phyloP scores from a whole-genome alignment of 2,797 vertebrate genomes.

The Gobio occitaniae region DNA sequence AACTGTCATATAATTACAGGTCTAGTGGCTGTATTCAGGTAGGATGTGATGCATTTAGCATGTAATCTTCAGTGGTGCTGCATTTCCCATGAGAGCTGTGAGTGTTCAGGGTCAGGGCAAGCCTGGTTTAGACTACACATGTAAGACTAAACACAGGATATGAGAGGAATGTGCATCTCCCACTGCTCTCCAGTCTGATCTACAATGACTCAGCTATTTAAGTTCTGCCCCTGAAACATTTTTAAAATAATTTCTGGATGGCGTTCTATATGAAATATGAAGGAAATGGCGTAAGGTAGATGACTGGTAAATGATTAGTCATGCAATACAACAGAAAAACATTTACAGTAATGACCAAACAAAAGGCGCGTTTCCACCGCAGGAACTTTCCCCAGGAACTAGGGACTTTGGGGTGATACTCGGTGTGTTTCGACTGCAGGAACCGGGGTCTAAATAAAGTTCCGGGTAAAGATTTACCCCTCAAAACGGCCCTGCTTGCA shows the following conservation, averaged over 20 bases:
- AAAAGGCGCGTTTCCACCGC: too few species aligned
- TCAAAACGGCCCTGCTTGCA: too few species aligned
- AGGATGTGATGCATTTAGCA: constrained; percentile 29
- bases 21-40: constrained; percentile 26
- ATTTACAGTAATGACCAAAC: background rate
- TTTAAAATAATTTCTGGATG: background rate
- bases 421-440: too few species aligned
- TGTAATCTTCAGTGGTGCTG: constrained; percentile 35
- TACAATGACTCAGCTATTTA: background rate
- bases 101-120: constrained; percentile 56
- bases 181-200: background rate
- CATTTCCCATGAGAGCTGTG: constrained; percentile 36
- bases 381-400: too few species aligned
- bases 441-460: too few species aligned
- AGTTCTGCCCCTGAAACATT: background rate
- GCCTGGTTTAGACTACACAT: constrained; percentile 49
- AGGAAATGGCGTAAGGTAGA: background rate
- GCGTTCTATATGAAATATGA: background rate
- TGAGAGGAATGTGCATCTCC: constrained; percentile 43
- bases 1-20: constrained; percentile 18
- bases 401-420: too few species aligned
- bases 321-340: background rate
- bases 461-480: too few species aligned
- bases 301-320: background rate
- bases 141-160: constrained; percentile 63